phyloP scores from a whole-genome alignment of 1,140 invertebrate genomes.

The Drosophila grimshawi region DNA sequence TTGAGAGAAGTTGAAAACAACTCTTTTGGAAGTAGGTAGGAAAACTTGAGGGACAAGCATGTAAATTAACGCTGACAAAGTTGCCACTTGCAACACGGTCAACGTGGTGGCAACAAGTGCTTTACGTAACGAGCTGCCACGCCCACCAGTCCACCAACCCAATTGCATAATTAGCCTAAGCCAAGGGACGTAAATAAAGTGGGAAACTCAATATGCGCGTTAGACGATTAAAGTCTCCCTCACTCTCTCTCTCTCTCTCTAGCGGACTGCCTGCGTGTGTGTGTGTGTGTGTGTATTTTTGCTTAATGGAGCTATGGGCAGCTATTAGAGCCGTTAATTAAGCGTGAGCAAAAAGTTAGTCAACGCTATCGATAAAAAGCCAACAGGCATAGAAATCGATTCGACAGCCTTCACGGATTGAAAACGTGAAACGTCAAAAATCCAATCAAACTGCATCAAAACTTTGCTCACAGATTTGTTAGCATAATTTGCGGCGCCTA shows the following conservation, averaged over 20 bases:
- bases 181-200: conserved; percentile 44
- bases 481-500: conserved; percentile 25
- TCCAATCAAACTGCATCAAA: conserved; percentile 44
- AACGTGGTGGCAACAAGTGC: conserved; percentile 42
- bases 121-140: conserved; percentile 27
- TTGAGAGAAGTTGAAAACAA: conserved; percentile 11
- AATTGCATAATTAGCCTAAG: conserved; percentile 46
- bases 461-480: conserved; percentile 26
- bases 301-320: conserved; percentile 43
- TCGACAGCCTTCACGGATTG: not conserved
- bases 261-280: not conserved
- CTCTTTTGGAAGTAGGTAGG: conserved; percentile 8
- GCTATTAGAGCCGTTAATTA: conserved; percentile 59
- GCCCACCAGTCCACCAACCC: not conserved
- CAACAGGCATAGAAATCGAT: conserved; percentile 25
- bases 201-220: conserved; percentile 42
- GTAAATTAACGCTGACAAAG: conserved; percentile 42
- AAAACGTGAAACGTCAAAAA: conserved; percentile 26
- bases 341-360: conserved; percentile 17
- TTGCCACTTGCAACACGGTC: conserved; percentile 37
- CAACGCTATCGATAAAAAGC: conserved; percentile 1
- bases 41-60: conserved; percentile 11
- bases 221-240: conserved; percentile 21
- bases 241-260: not conserved
- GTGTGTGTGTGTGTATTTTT: too few relatives aligned